These are phyloP conservation scores for Larimichthys polyactis DNA, from an alignment of 2,113 vertebrate genomes.

Conservation along the genomic window DNA sequence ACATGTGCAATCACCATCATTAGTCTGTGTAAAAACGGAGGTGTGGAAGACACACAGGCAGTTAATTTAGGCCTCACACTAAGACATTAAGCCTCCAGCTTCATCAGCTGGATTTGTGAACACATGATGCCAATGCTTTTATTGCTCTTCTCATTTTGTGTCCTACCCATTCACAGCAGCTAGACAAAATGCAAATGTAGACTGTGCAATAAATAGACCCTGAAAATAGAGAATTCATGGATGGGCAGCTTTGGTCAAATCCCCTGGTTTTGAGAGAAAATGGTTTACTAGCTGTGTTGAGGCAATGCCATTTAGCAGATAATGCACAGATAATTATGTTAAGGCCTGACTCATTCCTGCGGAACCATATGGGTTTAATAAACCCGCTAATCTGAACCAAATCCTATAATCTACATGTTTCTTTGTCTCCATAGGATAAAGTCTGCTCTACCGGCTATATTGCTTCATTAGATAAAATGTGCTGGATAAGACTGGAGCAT, in stretches of 20 bases:
- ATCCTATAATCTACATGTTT: background rate
- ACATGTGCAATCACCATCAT: background rate
- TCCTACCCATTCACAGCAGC: background rate
- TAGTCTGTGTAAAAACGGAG: background rate
- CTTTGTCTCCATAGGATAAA: slow-evolving; percentile 1
- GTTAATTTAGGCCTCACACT: background rate
- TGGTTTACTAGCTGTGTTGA: background rate
- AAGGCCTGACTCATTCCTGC: background rate
- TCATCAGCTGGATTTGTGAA: background rate
- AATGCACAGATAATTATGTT: background rate
- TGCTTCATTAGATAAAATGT: background rate
- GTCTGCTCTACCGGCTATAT: background rate
- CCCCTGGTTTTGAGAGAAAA: background rate
- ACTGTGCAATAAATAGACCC: background rate
- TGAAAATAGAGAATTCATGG: slow-evolving; percentile 27
- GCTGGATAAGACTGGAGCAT: background rate
- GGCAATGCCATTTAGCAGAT: background rate
- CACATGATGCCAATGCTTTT: background rate
- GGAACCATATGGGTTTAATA: background rate
- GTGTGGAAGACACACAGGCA: no score
- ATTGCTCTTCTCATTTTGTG: background rate
- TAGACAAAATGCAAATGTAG: slow-evolving; percentile 27
- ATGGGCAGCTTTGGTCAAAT: slow-evolving; percentile 27
- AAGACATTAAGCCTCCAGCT: background rate
- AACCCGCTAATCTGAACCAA: slow-evolving; percentile 17